phyloP scores from a whole-genome alignment of 2,888 invertebrate species.

The Tetramorium bicarinatum region DNA sequence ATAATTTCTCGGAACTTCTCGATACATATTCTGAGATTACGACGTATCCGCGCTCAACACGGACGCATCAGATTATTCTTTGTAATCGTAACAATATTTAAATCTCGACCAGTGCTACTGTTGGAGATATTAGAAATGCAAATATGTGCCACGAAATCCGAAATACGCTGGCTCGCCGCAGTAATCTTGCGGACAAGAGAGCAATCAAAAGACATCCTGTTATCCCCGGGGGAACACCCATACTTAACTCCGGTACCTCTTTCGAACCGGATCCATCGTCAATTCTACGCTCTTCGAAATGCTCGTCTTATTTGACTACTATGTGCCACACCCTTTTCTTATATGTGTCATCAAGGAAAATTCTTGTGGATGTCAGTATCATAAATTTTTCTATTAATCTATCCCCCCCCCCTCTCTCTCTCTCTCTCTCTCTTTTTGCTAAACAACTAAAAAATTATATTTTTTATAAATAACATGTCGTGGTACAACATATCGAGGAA shows the following conservation, averaged over 20 bases:
- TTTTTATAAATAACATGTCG: neutral
- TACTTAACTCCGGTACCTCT: constrained; percentile 73
- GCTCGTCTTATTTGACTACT: constrained; percentile 80
- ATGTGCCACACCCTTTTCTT: constrained; percentile 81
- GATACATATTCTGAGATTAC: constrained; percentile 57
- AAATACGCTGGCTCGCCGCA: constrained; percentile 62
- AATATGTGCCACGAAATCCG: constrained; percentile 72
- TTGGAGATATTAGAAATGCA: constrained; percentile 75
- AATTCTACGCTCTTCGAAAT: constrained; percentile 63
- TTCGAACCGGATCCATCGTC: constrained; percentile 79
- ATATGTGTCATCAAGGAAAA: constrained; percentile 49
- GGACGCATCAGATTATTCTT: constrained; percentile 56
- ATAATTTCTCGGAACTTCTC: constrained; percentile 59
- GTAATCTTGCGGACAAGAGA: constrained; percentile 82
- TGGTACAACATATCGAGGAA: neutral
- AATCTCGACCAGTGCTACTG: constrained; percentile 69
- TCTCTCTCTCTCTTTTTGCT: neutral
- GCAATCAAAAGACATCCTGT: constrained; percentile 84
- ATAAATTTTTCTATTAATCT: neutral
- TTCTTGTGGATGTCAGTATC: neutral
- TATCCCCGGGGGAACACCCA: constrained; percentile 82
- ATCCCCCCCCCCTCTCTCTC: neutral
- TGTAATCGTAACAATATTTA: constrained; percentile 70
- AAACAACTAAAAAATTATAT: neutral
- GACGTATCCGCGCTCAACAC: constrained; percentile 29